Evolutionary conservation across 2,888 invertebrate species (phyloP).

Genomic region (Tupiocoris notatus): DNA sequence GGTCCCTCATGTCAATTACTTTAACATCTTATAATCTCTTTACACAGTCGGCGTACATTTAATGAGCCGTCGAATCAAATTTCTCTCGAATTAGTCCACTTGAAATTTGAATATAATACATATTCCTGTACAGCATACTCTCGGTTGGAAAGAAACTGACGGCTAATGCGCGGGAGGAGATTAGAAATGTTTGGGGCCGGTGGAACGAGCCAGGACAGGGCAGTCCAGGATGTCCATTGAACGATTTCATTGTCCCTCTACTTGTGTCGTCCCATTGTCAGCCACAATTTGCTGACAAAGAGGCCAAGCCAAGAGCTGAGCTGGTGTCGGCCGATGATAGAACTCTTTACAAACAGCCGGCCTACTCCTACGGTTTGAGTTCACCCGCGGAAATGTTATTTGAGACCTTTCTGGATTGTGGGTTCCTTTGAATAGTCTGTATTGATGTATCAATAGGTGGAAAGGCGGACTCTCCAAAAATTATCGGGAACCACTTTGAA

Average conservation of each 20-base stretch:
- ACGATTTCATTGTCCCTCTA: slow-evolving; percentile 26
- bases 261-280: slow-evolving; percentile 21
- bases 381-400: background rate
- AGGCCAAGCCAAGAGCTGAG: background rate
- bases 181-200: slow-evolving; percentile 5
- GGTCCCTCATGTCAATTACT: too few relatives aligned
- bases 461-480: too few relatives aligned
- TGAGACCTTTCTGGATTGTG: background rate
- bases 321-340: background rate
- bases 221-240: slow-evolving; percentile 25
- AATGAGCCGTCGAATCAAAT: too few relatives aligned
- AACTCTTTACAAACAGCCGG: background rate
- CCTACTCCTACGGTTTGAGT: background rate
- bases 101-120: too few relatives aligned
- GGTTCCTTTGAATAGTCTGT: too few relatives aligned
- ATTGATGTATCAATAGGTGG: too few relatives aligned
- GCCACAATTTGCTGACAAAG: slow-evolving; percentile 29
- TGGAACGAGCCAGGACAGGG: background rate
- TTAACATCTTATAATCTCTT: too few relatives aligned
- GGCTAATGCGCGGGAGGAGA: background rate
- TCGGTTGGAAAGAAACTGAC: background rate
- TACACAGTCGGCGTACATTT: too few relatives aligned
- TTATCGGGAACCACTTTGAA: too few relatives aligned
- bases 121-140: too few relatives aligned
- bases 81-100: too few relatives aligned